phyloP scores from a whole-genome alignment of 1,140 invertebrate species.

The silkworm (Bombyx mori) region ASM3026992v2 NC_085110.1:281001-281500 shows the following conservation, averaged over 20 bases:
- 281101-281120: too few relatives aligned
- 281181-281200: too few relatives aligned
- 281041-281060: too few relatives aligned
- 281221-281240: too few relatives aligned
- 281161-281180: too few relatives aligned
- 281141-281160: too few relatives aligned
- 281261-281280: conserved; percentile 8
- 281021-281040: too few relatives aligned
- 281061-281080: too few relatives aligned
- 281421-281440: background rate
- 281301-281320: background rate
- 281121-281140: too few relatives aligned
- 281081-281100: too few relatives aligned
- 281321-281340: background rate
- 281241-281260: conserved; percentile 1
- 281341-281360: conserved; percentile 1
- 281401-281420: conserved; percentile 1
- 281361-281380: conserved; percentile 1
- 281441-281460: background rate
- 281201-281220: too few relatives aligned
- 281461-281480: background rate
- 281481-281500: background rate
- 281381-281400: background rate
- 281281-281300: background rate
- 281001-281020: too few relatives aligned